Percentiles rank a stretch among this genome's conserved stretches.
phyloP scores from a whole-genome alignment of 2,888 invertebrate species.

The Cetonia aurata region DNA sequence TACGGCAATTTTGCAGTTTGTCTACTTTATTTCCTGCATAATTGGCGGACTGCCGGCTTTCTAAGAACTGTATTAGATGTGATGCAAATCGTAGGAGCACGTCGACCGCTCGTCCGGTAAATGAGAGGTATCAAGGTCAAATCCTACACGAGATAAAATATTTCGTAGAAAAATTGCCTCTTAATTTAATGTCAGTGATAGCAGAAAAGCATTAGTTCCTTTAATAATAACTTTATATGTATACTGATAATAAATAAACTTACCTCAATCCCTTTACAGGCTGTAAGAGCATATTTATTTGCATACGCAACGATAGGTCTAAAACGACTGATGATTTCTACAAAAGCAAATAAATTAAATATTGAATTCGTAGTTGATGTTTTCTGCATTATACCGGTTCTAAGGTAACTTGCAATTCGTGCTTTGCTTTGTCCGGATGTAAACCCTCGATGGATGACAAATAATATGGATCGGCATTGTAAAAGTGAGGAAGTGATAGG shows the following conservation, averaged over 20 bases:
- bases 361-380: background rate
- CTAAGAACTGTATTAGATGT: too few relatives aligned
- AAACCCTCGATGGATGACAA: conserved; percentile 72
- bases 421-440: conserved; percentile 76
- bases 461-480: conserved; percentile 70
- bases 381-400: conserved; percentile 65
- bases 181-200: too few relatives aligned
- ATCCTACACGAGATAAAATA: too few relatives aligned
- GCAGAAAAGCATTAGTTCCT: too few relatives aligned
- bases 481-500: conserved; percentile 85
- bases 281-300: conserved; percentile 76
- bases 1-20: too few relatives aligned
- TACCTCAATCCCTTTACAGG: conserved; percentile 68
- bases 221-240: too few relatives aligned
- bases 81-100: too few relatives aligned
- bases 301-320: conserved; percentile 76
- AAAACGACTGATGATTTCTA: conserved; percentile 76
- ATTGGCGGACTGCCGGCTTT: too few relatives aligned
- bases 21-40: too few relatives aligned
- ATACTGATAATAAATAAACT: conserved; percentile 56
- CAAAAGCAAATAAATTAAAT: conserved; percentile 19
- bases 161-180: too few relatives aligned
- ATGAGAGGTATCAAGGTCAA: too few relatives aligned
- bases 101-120: too few relatives aligned
- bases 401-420: conserved; percentile 82